These are phyloP conservation scores for Trachelus troglodyta DNA, from an alignment of 2,888 invertebrate genomes.

Conservation along the genomic window DNA sequence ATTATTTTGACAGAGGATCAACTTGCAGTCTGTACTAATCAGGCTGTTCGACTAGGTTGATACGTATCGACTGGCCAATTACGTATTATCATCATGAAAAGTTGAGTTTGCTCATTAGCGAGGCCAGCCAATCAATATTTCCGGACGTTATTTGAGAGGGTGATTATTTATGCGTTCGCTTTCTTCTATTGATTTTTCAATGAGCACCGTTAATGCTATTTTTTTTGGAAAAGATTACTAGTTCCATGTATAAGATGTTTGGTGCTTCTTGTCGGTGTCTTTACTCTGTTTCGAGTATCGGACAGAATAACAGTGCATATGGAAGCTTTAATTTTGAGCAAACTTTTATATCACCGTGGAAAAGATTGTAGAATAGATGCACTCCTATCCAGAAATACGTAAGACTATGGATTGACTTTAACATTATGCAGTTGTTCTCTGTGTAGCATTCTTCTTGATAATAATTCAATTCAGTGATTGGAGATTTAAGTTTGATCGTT, in stretches of 20 bases:
- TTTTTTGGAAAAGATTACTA: not conserved
- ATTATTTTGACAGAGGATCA: not conserved
- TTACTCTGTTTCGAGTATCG: not conserved
- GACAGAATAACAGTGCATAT: not conserved
- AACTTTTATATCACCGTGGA: not conserved
- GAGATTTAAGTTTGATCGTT: not conserved
- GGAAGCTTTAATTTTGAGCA: not conserved
- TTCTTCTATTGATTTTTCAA: not conserved
- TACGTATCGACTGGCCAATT: not conserved
- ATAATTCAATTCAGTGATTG: not conserved
- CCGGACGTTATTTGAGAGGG: not conserved
- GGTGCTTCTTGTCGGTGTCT: not conserved
- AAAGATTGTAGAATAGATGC: not conserved
- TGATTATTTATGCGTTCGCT: not conserved
- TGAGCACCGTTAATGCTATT: not conserved
- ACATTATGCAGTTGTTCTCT: not conserved
- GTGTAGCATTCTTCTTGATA: not conserved
- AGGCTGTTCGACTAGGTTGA: not conserved
- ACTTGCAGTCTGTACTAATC: not conserved
- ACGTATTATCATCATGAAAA: not conserved
- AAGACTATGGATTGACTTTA: not conserved
- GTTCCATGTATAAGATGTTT: not conserved
- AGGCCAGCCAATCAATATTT: not conserved
- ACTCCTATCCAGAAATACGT: not conserved
- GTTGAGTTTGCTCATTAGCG: not conserved